These are phyloP conservation scores for Heliothis virescens DNA, from an alignment of 1,140 invertebrate species.

Conservation along the genomic window DNA sequence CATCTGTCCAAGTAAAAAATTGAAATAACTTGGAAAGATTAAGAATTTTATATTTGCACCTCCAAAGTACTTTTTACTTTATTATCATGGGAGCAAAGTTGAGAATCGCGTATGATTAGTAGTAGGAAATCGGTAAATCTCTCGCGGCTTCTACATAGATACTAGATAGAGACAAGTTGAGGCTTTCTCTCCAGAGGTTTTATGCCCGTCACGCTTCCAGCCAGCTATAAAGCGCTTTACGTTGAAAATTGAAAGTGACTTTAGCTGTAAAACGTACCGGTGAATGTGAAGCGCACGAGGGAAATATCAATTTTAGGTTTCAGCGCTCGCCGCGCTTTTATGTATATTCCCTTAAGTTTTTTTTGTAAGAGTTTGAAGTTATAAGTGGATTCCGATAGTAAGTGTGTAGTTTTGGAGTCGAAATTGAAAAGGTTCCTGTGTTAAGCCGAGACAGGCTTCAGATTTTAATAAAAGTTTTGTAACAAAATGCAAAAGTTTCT, in stretches of 20 bases:
- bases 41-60: slow-evolving; percentile 50
- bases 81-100: slow-evolving; percentile 28
- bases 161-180: slow-evolving; percentile 63
- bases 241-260: slow-evolving; percentile 82
- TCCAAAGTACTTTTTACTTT: slow-evolving; percentile 39
- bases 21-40: slow-evolving; percentile 54
- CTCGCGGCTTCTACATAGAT: slow-evolving; percentile 57
- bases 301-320: slow-evolving; percentile 70
- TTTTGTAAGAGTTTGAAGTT: slow-evolving; percentile 16
- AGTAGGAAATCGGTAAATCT: slow-evolving; percentile 57
- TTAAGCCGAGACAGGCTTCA: not conserved
- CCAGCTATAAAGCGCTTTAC: slow-evolving; percentile 74
- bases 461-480: not conserved
- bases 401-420: slow-evolving; percentile 12
- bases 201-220: slow-evolving; percentile 72
- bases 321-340: slow-evolving; percentile 57
- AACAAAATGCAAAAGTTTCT: not conserved
- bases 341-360: slow-evolving; percentile 49
- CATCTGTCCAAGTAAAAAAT: slow-evolving; percentile 61
- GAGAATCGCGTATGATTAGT: slow-evolving; percentile 29
- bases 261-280: slow-evolving; percentile 69
- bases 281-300: slow-evolving; percentile 60
- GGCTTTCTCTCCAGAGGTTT: slow-evolving; percentile 59
- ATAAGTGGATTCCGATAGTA: slow-evolving; percentile 32
- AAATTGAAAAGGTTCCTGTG: slow-evolving; percentile 10